Evolutionary conservation across 30 jellyfish, hydroid and myxozoan species (phyloP).

Genomic region (Rhopilema esculentum): DNA sequence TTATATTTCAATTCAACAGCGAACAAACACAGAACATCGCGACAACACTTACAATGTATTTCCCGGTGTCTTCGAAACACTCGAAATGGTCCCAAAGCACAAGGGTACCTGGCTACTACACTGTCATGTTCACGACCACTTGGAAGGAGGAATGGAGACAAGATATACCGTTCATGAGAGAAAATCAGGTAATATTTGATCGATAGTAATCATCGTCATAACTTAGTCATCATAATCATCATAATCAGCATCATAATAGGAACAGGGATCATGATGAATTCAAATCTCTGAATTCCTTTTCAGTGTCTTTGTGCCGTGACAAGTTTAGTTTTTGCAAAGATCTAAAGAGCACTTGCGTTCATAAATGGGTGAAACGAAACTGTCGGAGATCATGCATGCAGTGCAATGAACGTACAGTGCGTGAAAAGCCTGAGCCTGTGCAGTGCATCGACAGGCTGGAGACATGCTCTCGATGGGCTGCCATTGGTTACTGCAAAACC

Average conservation of each 20-base stretch:
- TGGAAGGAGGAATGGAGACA: conserved; percentile 72
- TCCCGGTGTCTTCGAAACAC: conserved; percentile 61
- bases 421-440: neutral
- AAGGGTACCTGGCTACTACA: conserved; percentile 66
- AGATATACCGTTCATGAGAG: conserved; percentile 34
- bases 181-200: conserved; percentile 1
- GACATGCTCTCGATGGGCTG: conserved; percentile 30
- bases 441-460: conserved; percentile 5
- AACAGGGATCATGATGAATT: too few species aligned
- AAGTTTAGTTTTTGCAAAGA: neutral
- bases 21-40: conserved; percentile 42
- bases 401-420: neutral
- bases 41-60: conserved; percentile 50
- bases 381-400: conserved; percentile 10
- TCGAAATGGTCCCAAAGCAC: conserved; percentile 57
- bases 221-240: neutral
- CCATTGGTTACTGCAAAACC: conserved; percentile 33
- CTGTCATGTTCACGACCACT: conserved; percentile 73
- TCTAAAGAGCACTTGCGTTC: neutral
- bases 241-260: neutral
- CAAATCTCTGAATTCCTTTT: too few species aligned
- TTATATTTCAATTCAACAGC: conserved; percentile 14
- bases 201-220: neutral
- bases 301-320: conserved; percentile 1
- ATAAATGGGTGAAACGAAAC: conserved; percentile 6